A percentile compares a stretch with the other conserved stretches of the same genome.
Conservation (phyloP, 2,797 vertebrate genomes). For the Lepus townsendii region DNA sequence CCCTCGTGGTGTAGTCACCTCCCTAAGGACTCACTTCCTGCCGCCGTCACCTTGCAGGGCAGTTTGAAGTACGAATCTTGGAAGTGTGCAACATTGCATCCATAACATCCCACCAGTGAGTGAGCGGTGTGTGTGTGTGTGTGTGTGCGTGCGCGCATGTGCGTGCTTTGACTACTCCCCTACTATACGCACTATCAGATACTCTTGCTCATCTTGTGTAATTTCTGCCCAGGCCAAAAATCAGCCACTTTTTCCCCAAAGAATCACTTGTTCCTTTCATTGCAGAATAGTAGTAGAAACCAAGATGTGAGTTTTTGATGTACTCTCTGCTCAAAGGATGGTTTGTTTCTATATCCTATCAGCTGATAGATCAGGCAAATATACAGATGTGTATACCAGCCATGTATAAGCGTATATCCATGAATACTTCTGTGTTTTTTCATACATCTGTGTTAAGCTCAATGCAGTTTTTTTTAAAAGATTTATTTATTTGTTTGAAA, state of each 20-base stretch:
- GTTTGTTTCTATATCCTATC: neutral
- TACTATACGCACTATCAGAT: neutral
- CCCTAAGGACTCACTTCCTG: neutral
- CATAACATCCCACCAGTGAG: too few relatives aligned
- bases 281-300: neutral
- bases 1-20: neutral
- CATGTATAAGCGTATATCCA: accelerated
- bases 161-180: neutral
- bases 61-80: too few relatives aligned
- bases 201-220: neutral
- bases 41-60: neutral
- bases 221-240: neutral
- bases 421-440: neutral
- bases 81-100: neutral
- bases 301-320: neutral
- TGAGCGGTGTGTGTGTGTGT: neutral
- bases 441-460: too few relatives aligned
- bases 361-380: neutral
- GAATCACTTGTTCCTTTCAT: neutral
- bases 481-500: too few relatives aligned
- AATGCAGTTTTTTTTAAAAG: too few relatives aligned
- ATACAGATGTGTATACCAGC: accelerated
- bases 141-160: neutral
- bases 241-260: neutral
- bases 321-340: neutral